These are phyloP conservation scores for Zoroaster sp. DNA, from an alignment of 53 echinoderm and acorn worm species.

Conservation along the genomic window DNA sequence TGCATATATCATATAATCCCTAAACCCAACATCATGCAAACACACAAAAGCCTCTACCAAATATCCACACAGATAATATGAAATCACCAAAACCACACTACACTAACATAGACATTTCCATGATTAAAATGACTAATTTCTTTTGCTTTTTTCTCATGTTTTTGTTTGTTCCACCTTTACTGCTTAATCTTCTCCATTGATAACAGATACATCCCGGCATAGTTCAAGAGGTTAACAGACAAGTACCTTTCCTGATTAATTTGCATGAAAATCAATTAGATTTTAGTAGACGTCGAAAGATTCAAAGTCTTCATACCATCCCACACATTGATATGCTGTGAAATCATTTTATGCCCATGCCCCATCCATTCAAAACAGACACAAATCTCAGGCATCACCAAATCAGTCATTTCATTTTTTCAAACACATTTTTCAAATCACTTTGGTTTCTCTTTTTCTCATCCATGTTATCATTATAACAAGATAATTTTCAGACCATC, in stretches of 20 bases:
- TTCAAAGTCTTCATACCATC: neutral
- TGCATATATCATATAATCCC: neutral
- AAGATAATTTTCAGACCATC: too few relatives aligned
- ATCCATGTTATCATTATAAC: too few relatives aligned
- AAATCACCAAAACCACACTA: neutral
- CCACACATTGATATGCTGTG: neutral
- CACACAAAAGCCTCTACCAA: neutral
- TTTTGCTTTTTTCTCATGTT: neutral
- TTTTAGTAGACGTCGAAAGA: neutral
- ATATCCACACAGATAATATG: neutral
- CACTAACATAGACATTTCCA: neutral
- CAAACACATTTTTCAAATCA: too few relatives aligned
- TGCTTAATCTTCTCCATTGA: neutral
- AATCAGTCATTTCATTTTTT: too few relatives aligned
- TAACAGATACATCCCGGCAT: slow-evolving; percentile 28
- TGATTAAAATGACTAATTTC: slow-evolving; percentile 19
- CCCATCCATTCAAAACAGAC: too few relatives aligned
- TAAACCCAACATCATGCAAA: neutral
- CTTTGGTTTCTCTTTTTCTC: too few relatives aligned
- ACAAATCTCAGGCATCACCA: too few relatives aligned
- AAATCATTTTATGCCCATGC: neutral
- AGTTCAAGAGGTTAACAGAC: slow-evolving; percentile 32
- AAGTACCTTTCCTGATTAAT: neutral
- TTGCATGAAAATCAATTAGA: neutral
- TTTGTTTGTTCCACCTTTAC: neutral